Base-by-base conservation (phyloP, 2,797 vertebrate genomes). In the Acropternis orthonyx region DNA sequence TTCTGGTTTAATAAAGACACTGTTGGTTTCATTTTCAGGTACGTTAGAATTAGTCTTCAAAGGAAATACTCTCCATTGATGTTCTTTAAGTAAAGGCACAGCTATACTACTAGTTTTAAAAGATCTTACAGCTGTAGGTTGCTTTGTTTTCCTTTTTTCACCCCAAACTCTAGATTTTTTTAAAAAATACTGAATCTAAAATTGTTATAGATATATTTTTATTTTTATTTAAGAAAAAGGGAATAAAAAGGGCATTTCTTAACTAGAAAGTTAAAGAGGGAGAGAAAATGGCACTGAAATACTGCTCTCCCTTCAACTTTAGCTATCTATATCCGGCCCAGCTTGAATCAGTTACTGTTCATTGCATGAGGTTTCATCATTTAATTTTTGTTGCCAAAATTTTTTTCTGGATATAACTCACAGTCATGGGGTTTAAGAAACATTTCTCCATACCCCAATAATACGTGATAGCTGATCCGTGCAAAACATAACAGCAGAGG, bases 341-440 rank as follows among this genome's bases (percentile, higher is more conserved):
- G 80, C 89, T 96, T 95, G 93, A 93, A 95, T 67, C 83, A 85
- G 89, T 93, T 95, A 96, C 71, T 69, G 56, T 48, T 95, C 88
- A 44, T 79, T 93, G 77, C 77, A 82, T 37, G 85, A 88, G 36
- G 85, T 93, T 97, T 95, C 92, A 92, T 87, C 93, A 95, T 93
- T 95, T 92, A 94, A 87, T 66, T 93, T 88, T 18, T 19, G 52
- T 55, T 96, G 96, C 89, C 93, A 94, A 65, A 63, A 92, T 90
- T 94, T 90, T 78, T 93, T 94, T 88, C 89, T 90, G 94, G 79
- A 95, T 92, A 62, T 82, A 96, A 82, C 34, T 94, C 80, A 91
- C 51, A 96, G 91, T 88, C 86, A 79, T 71, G 67, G 80, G 77
- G 80, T 85, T 95, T 93, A 82, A 52, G 83, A 96, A 94, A 72